Evolutionary conservation across 2,113 vertebrate species (phyloP), one percentile per base, ranked within the genome.

Genomic region (Odocoileus virginianus): DNA sequence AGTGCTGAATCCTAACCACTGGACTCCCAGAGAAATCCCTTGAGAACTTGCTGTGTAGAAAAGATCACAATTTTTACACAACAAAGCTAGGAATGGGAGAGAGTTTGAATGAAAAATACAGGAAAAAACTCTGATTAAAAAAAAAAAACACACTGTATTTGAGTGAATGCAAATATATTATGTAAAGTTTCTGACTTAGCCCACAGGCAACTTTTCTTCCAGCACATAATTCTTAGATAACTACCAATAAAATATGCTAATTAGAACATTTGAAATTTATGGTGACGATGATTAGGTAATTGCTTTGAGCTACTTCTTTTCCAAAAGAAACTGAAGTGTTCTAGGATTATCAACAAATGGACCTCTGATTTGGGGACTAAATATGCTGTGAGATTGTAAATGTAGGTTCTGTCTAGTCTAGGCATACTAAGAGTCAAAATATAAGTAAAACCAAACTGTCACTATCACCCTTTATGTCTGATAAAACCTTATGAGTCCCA

Each of bases 241-340:
- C 36, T 94, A 3, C 2, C 60, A 50, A 79, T 30, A 45, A 54
- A 57, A 5, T 76, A 54, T 87, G 15, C 12, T 83, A 60, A 60
- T 87, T 86, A 91, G 81, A 81, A 91, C 33, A 89, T 87, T 87
- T 92, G 36, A 91, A 83, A 84, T 81, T 12, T 82, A 74, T 74
- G 23, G 3, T 87, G 57, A 43, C 6, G 14, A 47, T n/a, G 2
- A 40, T 81, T 91, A 27, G n/a, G 25, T 84, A 87, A 78, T 54
- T 87, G 57, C 91, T 91, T 95, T 79, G 71, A 96, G 36, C 30
- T 91, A 10, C 36, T 83, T 89, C 28, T 93, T 95, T 94, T 82
- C 4, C 9, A 57, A 79, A 55, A 84, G 43, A 92, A 92, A 91
- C 17, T 19, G 92, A 50, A 86, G 28, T 16, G 5, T 87, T 94